These are phyloP conservation scores for Drosophila histrio DNA, from an alignment of 2,888 invertebrate species.

Conservation along the genomic window DNA sequence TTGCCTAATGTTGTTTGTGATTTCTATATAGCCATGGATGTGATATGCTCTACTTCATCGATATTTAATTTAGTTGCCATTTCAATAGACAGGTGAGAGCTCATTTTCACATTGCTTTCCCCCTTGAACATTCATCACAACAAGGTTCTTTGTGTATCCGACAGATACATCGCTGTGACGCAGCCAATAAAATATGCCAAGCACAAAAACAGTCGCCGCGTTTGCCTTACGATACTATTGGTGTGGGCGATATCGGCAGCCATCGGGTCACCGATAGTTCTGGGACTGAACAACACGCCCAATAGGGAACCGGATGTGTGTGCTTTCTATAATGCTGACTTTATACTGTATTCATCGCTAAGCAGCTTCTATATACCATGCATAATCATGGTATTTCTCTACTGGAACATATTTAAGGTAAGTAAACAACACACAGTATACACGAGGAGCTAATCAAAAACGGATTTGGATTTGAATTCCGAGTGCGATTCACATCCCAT, in stretches of 20 bases:
- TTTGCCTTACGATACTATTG: conserved; percentile 96
- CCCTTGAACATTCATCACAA: background rate
- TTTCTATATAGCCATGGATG: conserved; percentile 99
- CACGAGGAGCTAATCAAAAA: conserved; percentile 54
- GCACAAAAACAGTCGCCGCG: conserved; percentile 97
- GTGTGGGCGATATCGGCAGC: conserved; percentile 98
- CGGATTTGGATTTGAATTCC: conserved; percentile 45
- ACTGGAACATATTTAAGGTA: conserved; percentile 98
- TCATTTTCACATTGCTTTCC: conserved; percentile 4
- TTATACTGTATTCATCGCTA: conserved; percentile 98
- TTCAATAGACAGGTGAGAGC: conserved; percentile 96
- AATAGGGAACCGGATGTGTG: conserved; percentile 93
- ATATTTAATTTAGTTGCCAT: conserved; percentile 99
- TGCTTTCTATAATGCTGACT: conserved; percentile 98
- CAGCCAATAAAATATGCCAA: conserved; percentile 99
- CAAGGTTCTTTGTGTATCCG: conserved; percentile 45
- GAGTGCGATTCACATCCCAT: no score
- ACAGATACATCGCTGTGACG: conserved; percentile 99
- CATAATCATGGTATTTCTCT: conserved; percentile 98
- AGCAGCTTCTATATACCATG: conserved; percentile 99
- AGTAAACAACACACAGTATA: background rate
- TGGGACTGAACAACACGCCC: conserved; percentile 97
- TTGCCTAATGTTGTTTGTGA: conserved; percentile 96
- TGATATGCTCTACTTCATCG: conserved; percentile 98
- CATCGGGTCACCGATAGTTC: conserved; percentile 97